A percentile compares a stretch with the other conserved stretches of the same genome.
phyloP scores from a whole-genome alignment of 2,797 vertebrate species.

The Intellagama lesueurii region DNA sequence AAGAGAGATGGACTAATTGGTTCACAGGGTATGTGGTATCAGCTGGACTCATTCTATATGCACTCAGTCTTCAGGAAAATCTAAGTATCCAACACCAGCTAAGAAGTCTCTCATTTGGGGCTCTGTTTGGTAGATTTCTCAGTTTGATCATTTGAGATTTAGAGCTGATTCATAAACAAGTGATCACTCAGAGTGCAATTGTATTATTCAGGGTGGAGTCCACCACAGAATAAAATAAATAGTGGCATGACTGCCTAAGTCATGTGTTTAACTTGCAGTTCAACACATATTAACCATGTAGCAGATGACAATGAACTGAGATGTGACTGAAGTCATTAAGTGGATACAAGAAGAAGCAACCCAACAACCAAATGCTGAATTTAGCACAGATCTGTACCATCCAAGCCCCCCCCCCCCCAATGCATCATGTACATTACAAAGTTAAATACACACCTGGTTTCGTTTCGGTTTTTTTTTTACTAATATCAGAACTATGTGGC shows the following conservation, averaged over 20 bases:
- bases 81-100: neutral
- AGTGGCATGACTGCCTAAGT: neutral
- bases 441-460: neutral
- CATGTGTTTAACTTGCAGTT: neutral
- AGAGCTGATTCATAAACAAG: neutral
- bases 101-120: neutral
- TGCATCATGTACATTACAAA: neutral
- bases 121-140: neutral
- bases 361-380: neutral
- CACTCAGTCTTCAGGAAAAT: neutral
- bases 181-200: neutral
- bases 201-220: neutral
- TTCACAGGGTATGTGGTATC: neutral
- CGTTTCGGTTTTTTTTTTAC: neutral
- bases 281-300: neutral
- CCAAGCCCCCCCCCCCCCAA: neutral
- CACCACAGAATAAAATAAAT: neutral
- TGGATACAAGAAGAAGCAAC: neutral
- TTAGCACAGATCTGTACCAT: neutral
- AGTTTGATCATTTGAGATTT: neutral
- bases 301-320: neutral
- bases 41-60: neutral
- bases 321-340: neutral
- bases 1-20: neutral
- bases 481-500: neutral